Evolutionary conservation across 2,888 invertebrate species (phyloP).

Genomic region (Linnaemya tessellans): DNA sequence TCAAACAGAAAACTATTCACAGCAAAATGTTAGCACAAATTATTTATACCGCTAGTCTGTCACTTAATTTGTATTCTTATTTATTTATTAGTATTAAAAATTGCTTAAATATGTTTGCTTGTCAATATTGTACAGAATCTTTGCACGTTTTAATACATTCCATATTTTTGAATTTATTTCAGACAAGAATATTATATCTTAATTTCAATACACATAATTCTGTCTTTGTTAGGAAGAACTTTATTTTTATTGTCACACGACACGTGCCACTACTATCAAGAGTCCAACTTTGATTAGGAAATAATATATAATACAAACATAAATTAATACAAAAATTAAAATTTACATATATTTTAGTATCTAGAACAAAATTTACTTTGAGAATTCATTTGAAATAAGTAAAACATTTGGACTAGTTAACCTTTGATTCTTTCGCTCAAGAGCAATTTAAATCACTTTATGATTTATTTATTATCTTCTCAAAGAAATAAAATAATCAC

Average conservation of each 20-base stretch:
- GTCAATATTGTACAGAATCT: too few relatives aligned
- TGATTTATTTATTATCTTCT: neutral
- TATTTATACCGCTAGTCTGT: neutral
- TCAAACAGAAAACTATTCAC: neutral
- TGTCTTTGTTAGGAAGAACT: too few relatives aligned
- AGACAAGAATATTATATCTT: too few relatives aligned
- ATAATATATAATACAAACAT: neutral
- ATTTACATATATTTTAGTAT: neutral
- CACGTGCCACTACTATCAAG: neutral
- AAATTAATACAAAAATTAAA: neutral
- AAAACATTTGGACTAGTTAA: neutral
- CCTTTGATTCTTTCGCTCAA: neutral
- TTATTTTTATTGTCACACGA: neutral
- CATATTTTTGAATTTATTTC: too few relatives aligned
- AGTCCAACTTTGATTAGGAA: neutral
- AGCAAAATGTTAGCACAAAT: neutral
- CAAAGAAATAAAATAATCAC: neutral
- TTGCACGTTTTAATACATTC: too few relatives aligned
- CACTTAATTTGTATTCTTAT: too few relatives aligned
- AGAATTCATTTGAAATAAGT: neutral
- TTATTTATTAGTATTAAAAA: too few relatives aligned
- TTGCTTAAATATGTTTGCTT: too few relatives aligned
- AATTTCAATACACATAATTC: too few relatives aligned
- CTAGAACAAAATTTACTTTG: neutral
- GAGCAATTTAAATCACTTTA: constrained; percentile 12